Percentiles rank a stretch among this genome's conserved stretches.
Evolutionary conservation across 53 echinoderm and acorn worm species (phyloP).

Genomic region (Luidia sarsii): DNA sequence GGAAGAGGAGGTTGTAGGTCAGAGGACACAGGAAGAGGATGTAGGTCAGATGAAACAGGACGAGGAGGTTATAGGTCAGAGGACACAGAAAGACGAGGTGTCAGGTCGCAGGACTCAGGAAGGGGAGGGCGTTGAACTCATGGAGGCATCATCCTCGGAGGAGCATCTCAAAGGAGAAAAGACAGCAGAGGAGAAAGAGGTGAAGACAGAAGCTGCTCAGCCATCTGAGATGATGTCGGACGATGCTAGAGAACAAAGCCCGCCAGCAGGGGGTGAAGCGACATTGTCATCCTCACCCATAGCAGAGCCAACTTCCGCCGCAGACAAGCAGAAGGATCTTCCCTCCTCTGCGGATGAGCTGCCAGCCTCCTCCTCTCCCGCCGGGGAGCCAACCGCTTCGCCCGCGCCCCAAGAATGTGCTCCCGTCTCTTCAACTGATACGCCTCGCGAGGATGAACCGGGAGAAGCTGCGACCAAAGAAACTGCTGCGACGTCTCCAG

Average conservation of each 20-base stretch:
- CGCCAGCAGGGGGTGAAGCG: not conserved
- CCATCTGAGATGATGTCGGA: no score
- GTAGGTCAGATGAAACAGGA: not conserved
- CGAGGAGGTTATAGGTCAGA: not conserved
- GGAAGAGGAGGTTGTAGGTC: not conserved
- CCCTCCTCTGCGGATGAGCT: no score
- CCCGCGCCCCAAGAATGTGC: no score
- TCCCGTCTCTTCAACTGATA: no score
- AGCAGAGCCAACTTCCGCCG: no score
- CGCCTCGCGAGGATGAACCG: not conserved
- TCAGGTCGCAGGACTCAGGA: not conserved
- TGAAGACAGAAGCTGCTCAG: slow-evolving; percentile 10
- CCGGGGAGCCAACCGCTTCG: no score
- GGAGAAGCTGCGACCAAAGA: not conserved
- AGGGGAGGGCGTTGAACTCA: slow-evolving; percentile 5
- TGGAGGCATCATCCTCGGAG: not conserved
- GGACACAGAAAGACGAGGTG: not conserved
- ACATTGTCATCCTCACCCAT: not conserved
- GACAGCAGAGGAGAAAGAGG: not conserved
- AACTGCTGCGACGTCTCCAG: not conserved
- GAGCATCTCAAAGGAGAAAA: not conserved
- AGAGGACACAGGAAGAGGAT: not conserved
- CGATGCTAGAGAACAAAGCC: no score
- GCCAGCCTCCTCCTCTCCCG: no score
- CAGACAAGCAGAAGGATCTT: no score